phyloP scores from a whole-genome alignment of 1,140 invertebrate genomes.

The Nasonia longicornis region DNA sequence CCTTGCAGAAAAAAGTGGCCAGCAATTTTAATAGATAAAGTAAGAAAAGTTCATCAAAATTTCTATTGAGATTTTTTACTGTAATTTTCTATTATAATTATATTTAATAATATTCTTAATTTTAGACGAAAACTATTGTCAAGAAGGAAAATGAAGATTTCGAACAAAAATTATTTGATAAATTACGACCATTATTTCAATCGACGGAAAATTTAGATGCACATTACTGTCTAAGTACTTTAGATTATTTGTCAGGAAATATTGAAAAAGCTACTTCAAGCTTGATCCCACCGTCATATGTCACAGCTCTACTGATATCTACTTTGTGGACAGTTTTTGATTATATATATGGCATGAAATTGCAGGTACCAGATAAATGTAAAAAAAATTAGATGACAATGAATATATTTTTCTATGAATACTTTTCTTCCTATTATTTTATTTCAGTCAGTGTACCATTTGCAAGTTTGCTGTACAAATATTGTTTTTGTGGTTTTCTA shows the following conservation, averaged over 20 bases:
- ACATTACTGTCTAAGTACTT: not conserved
- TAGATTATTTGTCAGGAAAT: not conserved
- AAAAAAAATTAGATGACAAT: not conserved
- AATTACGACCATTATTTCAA: too few relatives aligned
- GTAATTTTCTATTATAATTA: too few relatives aligned
- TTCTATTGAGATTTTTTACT: too few relatives aligned
- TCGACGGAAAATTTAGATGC: too few relatives aligned
- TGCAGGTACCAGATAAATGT: not conserved
- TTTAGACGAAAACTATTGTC: too few relatives aligned
- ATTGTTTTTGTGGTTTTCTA: constrained; percentile 53
- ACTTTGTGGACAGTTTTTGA: constrained; percentile 12
- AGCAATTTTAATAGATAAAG: not conserved
- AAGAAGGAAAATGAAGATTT: too few relatives aligned
- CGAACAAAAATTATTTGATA: too few relatives aligned
- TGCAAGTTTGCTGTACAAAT: constrained; percentile 58
- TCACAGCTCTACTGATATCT: not conserved
- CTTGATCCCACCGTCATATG: not conserved
- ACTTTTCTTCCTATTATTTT: not conserved
- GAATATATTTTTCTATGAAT: too few relatives aligned
- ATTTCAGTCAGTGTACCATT: constrained; percentile 55
- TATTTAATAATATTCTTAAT: too few relatives aligned
- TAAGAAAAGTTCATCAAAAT: too few relatives aligned
- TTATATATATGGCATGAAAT: constrained; percentile 19
- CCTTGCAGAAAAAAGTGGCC: constrained; percentile 35
- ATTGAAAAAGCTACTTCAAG: not conserved